phyloP scores from a whole-genome alignment of 2,113 vertebrate species.

The Channa maculata region DNA sequence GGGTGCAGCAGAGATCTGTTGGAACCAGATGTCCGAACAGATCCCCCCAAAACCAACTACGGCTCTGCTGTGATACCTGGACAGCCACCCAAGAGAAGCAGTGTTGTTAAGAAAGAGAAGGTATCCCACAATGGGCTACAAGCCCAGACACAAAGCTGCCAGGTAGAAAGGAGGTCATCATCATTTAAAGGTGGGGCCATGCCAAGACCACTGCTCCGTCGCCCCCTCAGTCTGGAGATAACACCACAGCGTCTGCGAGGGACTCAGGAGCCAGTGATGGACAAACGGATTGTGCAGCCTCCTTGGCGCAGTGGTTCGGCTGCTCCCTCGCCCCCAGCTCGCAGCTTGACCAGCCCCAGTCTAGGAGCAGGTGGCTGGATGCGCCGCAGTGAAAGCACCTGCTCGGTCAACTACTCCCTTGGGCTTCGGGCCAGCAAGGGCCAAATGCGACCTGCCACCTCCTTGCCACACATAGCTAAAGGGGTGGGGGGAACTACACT shows the following conservation, averaged over 20 bases:
- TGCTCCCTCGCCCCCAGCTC: conserved; percentile 72
- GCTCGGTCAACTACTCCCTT: conserved; percentile 77
- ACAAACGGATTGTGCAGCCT: conserved; percentile 69
- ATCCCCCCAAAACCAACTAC: conserved; percentile 40
- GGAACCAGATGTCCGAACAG: conserved; percentile 51
- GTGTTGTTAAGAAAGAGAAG: conserved; percentile 61
- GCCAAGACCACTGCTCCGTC: conserved; percentile 40
- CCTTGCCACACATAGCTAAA: conserved; percentile 90
- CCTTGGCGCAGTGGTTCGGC: conserved; percentile 78
- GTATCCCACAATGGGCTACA: conserved; percentile 73
- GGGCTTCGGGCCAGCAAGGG: conserved; percentile 54
- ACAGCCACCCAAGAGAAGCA: conserved; percentile 35
- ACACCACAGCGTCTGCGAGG: conserved; percentile 59
- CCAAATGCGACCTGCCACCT: conserved; percentile 85
- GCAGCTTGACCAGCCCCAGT: conserved; percentile 81
- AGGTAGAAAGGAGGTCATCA: conserved; percentile 25
- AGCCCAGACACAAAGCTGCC: conserved; percentile 53
- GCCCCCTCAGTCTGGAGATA: conserved; percentile 75
- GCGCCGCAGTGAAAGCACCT: conserved; percentile 85
- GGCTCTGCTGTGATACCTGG: background rate
- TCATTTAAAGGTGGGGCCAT: background rate
- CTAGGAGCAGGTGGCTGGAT: conserved; percentile 79
- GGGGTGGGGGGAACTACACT: conserved; percentile 34
- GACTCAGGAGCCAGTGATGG: conserved; percentile 51
- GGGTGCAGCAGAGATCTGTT: conserved; percentile 42